Base-by-base conservation (phyloP, 2,113 vertebrate species). In the Lucifuga dentata region DNA sequence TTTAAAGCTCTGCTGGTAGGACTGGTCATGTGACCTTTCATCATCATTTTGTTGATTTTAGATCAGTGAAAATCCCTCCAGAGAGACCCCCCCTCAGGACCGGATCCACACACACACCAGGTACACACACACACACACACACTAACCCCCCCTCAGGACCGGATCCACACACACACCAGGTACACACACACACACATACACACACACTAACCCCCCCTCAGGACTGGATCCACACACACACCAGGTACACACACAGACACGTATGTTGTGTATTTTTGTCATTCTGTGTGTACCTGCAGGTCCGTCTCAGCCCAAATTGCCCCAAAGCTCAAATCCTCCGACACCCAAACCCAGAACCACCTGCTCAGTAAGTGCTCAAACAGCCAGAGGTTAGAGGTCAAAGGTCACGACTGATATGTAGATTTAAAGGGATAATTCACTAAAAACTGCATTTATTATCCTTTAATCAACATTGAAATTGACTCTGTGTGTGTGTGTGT, bases 261-360 rank as follows among this genome's bases (percentile, higher is more conserved):
- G 6, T 13, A 24, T 5, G 9, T 29, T 9, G 26, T 58, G 3
- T 36, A n/a, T n/a, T 48, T n/a, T 19, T 20, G 39, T 9, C 55
- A 29, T 6, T 36, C 13, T 80, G 11, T 32, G 41, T 51, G 11
- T 33, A 16, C 5, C 16, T 74, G 10, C 8, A 90, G 87, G 29
- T 55, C 46, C 26, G 9, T 36, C 1, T 24, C 35, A 39, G 11
- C 2, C 55, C 26, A 87, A 60, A 60, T 86, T 92, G 24, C 84
- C 93, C 49, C 58, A 86, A 15, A 92, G 69, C 41, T 71, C 91
- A 1, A 52, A 11, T 56, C 95, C 95, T 23, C 96, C 97, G 4
- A 92, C 95, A 11, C 96, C 96, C 49, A 97, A 96, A 94, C 96
- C 96, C 80, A 92, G 97, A 68, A 92, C 90, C 55, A 89, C 93